Evolutionary conservation across 1,140 invertebrate species (phyloP), one percentile per base, ranked within the genome.

Genomic region (Drosophila dunni): DNA sequence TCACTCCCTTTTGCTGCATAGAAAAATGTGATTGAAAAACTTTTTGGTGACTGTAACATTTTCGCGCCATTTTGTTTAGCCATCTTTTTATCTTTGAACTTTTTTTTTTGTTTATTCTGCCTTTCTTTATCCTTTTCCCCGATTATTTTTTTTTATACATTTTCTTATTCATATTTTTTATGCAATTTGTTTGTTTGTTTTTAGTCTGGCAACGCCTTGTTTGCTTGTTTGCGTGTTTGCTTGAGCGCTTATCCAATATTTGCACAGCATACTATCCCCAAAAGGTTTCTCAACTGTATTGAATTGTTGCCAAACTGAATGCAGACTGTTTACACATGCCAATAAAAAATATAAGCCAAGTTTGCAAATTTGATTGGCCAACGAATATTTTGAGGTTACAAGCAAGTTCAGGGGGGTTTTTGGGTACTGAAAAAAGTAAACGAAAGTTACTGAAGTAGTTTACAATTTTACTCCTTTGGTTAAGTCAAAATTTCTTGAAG

Each of bases 11-110:
- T 50, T 50, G n/a, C 51, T 8, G 54, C 76, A 46, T 9, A 34
- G n/a, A 74, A 56, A 65, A 71, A 75, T 75, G 73, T 84, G 81
- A 84, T 84, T 84, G 81, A 84, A 84, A 84, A 84, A 84, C 81
- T 84, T 84, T 84, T 84, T 17, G 46, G 68, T 38, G 48, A 63
- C 67, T 69, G 63, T n/a, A 71, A 76, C 74, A 76, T 76, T 76
- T 76, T 76, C 74, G 74, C 74, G 69, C 74, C 68, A 76, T 76
- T 76, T 75, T 75, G 68, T 62, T 75, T 66, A 61, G 38, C 60
- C 46, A 75, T 65, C 73, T 71, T 72, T 76, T 72, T 69, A 72
- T 72, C 74, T 72, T 45, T 54, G 48, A 73, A 73, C 70, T 67
- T 57, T 38, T 36, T 36, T 10, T 9, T 5, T 8, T 17, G 1